Conservation (phyloP, 2,888 invertebrate genomes). For the Trachelus tabidus region DNA sequence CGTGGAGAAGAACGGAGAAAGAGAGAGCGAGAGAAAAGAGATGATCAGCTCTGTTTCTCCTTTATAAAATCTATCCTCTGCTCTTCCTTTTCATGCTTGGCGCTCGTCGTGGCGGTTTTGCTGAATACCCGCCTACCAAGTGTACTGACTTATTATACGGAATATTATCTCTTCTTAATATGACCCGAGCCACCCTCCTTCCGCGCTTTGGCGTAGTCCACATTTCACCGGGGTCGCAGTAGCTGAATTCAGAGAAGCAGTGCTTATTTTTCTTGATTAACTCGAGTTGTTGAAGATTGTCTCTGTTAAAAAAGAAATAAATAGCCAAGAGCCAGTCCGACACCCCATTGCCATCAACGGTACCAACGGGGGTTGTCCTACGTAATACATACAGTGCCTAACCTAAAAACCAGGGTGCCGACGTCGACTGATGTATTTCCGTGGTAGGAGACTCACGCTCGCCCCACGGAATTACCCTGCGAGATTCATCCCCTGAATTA, state of each 20-base stretch:
- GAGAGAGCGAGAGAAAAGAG: slow-evolving; percentile 9
- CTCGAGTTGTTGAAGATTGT: slow-evolving; percentile 28
- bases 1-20: background rate
- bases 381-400: background rate
- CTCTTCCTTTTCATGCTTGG: background rate
- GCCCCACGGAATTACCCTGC: background rate
- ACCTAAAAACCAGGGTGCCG: background rate
- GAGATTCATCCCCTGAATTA: background rate
- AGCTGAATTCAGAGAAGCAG: slow-evolving; percentile 13
- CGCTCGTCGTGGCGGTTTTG: background rate
- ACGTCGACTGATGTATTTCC: background rate
- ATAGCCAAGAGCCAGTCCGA: background rate
- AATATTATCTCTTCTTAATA: slow-evolving; percentile 37
- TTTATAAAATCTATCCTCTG: background rate
- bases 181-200: slow-evolving; percentile 12
- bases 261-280: slow-evolving; percentile 43
- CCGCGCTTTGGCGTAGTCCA: slow-evolving; percentile 13
- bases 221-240: slow-evolving; percentile 1
- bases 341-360: background rate
- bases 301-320: slow-evolving; percentile 13
- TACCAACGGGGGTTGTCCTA: background rate
- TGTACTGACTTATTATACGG: slow-evolving; percentile 34
- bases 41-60: background rate
- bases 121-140: slow-evolving; percentile 7
- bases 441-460: background rate